Evolutionary conservation across 1,140 invertebrate genomes (phyloP).

Genomic region (Sweltsa coloradensis): DNA sequence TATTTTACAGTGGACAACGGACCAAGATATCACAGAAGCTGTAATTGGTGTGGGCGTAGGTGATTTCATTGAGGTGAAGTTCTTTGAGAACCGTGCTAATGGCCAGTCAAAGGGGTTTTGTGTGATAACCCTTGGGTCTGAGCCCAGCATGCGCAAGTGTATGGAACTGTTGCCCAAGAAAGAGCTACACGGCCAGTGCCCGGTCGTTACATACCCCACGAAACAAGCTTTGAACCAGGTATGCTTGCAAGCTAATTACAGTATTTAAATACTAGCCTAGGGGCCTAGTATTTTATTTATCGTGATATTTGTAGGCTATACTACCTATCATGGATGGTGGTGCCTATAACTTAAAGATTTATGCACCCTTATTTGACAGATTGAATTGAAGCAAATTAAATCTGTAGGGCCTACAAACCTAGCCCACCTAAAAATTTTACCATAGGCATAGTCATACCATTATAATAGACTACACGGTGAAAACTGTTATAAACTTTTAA

Average conservation of each 20-base stretch:
- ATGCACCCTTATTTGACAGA: no score
- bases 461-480: no score
- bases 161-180: constrained; percentile 90
- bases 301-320: background rate
- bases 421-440: no score
- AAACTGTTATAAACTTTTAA: no score
- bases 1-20: constrained; percentile 84
- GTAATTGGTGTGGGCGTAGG: constrained; percentile 75
- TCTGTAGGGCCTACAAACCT: no score
- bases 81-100: constrained; percentile 98
- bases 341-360: no score
- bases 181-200: constrained; percentile 89
- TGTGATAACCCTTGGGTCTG: constrained; percentile 82
- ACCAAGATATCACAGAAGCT: constrained; percentile 86
- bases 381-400: no score
- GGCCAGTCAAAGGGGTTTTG: constrained; percentile 99
- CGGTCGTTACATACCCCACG: constrained; percentile 87
- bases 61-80: constrained; percentile 96
- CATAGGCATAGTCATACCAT: no score
- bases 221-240: constrained; percentile 70
- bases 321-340: no score
- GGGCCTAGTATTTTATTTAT: background rate
- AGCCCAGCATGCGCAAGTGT: constrained; percentile 76
- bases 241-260: constrained; percentile 15
- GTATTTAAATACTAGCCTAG: background rate